A percentile compares a stretch with the other conserved stretches of the same genome.
These are phyloP conservation scores for Eupeodes luniger DNA, from an alignment of 2,888 invertebrate species.

Conservation along the genomic window DNA sequence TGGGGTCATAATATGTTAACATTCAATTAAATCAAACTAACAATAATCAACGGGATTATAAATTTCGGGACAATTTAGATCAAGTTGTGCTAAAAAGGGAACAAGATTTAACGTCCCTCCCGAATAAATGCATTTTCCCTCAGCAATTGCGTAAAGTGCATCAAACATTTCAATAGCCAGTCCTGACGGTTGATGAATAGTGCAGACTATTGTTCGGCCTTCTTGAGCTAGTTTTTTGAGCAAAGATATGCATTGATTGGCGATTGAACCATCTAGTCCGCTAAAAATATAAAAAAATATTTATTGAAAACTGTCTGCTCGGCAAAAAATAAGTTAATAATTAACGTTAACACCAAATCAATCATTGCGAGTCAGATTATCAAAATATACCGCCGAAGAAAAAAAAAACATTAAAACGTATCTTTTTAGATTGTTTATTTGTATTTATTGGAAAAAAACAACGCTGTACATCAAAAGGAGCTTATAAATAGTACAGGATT, in stretches of 20 bases:
- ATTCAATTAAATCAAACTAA: constrained; percentile 84
- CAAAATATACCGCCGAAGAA: too few relatives aligned
- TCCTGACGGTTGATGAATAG: constrained; percentile 96
- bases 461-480: too few relatives aligned
- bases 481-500: too few relatives aligned
- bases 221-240: constrained; percentile 92
- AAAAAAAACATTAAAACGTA: too few relatives aligned
- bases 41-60: constrained; percentile 96
- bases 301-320: constrained; percentile 34
- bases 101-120: constrained; percentile 91
- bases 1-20: background rate
- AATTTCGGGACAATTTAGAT: constrained; percentile 92
- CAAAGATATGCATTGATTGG: constrained; percentile 92
- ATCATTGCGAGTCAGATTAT: too few relatives aligned
- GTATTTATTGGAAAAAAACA: too few relatives aligned
- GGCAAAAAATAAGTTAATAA: too few relatives aligned
- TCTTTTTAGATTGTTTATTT: too few relatives aligned
- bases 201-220: constrained; percentile 94
- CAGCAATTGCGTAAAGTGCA: constrained; percentile 92
- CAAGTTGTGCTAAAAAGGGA: constrained; percentile 89
- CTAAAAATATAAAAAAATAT: constrained; percentile 84
- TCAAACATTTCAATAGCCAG: constrained; percentile 94
- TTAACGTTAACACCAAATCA: too few relatives aligned
- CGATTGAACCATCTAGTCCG: constrained; percentile 92
- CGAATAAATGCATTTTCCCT: constrained; percentile 91